Evolutionary conservation across 2,797 vertebrate genomes (phyloP).

Genomic region (Labeo calbasu): DNA sequence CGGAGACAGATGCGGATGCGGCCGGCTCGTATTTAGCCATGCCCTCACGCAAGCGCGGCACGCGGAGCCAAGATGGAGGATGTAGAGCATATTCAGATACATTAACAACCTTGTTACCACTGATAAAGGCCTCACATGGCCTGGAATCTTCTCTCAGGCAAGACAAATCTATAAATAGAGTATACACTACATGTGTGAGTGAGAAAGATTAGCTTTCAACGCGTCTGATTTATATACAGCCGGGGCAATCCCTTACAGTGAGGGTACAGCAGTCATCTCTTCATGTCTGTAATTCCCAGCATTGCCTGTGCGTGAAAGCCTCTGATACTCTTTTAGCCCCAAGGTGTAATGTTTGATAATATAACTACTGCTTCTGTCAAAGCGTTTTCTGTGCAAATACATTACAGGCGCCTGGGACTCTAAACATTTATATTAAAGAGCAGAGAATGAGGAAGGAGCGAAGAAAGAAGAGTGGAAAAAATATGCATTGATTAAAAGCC

Average conservation of each 20-base stretch:
- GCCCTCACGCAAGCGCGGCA: conserved; percentile 39
- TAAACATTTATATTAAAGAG: conserved; percentile 97
- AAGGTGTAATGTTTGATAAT: conserved; percentile 99
- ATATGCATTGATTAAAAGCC: conserved; percentile 99
- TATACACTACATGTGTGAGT: conserved; percentile 81
- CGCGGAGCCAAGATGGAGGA: conserved; percentile 61
- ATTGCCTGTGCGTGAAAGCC: conserved; percentile 80
- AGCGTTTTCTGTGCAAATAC: conserved; percentile 85
- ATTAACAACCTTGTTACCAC: conserved; percentile 79
- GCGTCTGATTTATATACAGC: conserved; percentile 94
- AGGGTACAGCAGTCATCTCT: conserved; percentile 80
- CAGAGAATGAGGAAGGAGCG: conserved; percentile 83
- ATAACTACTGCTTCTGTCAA: conserved; percentile 97
- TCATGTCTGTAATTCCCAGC: conserved; percentile 81
- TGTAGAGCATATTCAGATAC: conserved; percentile 71
- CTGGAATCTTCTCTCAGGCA: conserved; percentile 64
- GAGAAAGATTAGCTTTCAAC: conserved; percentile 89
- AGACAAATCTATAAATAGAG: conserved; percentile 69
- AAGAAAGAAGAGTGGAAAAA: conserved; percentile 83
- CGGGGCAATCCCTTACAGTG: conserved; percentile 90
- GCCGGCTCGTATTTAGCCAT: conserved; percentile 51
- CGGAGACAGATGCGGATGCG: conserved; percentile 28
- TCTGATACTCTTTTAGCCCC: conserved; percentile 92
- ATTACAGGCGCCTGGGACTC: conserved; percentile 91
- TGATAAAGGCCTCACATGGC: conserved; percentile 63